Percentiles rank a stretch among this genome's conserved stretches.
phyloP scores from a whole-genome alignment of 2,113 vertebrate species.

The Proterorhinus semilunaris region DNA sequence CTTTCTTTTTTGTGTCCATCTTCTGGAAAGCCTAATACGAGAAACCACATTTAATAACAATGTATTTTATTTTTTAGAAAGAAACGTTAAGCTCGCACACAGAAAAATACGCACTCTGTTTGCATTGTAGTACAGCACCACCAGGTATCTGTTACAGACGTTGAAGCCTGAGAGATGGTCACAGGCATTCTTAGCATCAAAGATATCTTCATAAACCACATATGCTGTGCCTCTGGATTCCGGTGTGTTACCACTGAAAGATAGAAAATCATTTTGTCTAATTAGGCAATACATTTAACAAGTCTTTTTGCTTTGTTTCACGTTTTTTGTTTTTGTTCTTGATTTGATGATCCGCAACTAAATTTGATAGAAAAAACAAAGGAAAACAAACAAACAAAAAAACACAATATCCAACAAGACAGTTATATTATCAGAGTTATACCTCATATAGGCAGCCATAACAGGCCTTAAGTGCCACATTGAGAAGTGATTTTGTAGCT shows the following conservation, averaged over 20 bases:
- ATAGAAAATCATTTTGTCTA: neutral
- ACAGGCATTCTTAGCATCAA: constrained; percentile 97
- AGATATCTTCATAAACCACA: constrained; percentile 98
- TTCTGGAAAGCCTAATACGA: constrained; percentile 93
- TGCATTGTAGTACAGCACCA: constrained; percentile 96
- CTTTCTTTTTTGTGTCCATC: constrained; percentile 99
- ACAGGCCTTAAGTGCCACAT: too few species aligned
- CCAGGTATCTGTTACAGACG: constrained; percentile 97
- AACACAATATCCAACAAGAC: too few species aligned
- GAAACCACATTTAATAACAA: neutral
- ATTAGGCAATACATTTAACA: neutral
- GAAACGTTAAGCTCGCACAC: neutral
- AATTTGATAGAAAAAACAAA: too few species aligned
- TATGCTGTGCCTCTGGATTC: constrained; percentile 96
- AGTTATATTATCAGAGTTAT: too few species aligned
- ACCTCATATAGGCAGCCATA: too few species aligned
- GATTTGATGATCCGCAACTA: too few species aligned
- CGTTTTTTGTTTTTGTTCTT: too few species aligned
- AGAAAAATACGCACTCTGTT: constrained; percentile 85
- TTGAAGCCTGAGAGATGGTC: constrained; percentile 99
- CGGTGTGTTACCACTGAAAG: constrained; percentile 92
- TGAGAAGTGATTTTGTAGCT: too few species aligned
- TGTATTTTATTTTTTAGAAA: neutral
- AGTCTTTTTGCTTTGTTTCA: neutral
- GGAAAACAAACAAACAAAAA: too few species aligned